phyloP scores from a whole-genome alignment of 2,113 vertebrate species.

The Chrysochloris asiatica region DNA sequence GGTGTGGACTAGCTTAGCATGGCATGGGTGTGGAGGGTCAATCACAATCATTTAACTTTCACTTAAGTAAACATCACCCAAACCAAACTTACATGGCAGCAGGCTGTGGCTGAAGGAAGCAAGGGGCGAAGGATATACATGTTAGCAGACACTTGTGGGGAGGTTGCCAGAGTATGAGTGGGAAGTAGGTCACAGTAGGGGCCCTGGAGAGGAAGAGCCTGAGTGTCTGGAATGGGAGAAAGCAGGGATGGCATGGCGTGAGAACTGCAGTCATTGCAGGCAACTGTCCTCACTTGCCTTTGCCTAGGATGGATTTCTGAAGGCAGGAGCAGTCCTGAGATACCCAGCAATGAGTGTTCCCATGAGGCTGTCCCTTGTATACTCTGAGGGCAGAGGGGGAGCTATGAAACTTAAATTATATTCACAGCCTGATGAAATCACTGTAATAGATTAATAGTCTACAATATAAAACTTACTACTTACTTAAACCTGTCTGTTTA shows the following conservation, averaged over 20 bases:
- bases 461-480: constrained; percentile 65
- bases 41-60: constrained; percentile 73
- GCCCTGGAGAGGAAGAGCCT: neutral
- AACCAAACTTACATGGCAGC: neutral
- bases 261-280: neutral
- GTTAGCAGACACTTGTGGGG: neutral
- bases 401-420: constrained; percentile 59
- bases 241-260: neutral
- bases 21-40: too few relatives aligned
- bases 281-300: neutral
- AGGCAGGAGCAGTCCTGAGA: neutral
- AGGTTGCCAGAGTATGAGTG: neutral
- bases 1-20: too few relatives aligned
- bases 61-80: neutral
- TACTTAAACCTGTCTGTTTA: constrained; percentile 64
- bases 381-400: neutral
- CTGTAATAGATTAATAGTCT: constrained; percentile 70
- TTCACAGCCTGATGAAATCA: constrained; percentile 73
- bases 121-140: neutral
- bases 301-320: neutral
- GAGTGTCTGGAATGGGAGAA: neutral
- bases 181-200: neutral
- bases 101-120: neutral
- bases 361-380: neutral
- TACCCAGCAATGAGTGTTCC: neutral